A percentile compares a stretch with the other conserved stretches of the same genome.
Evolutionary conservation across 1,140 invertebrate species (phyloP).

Genomic region (Propsilocerus akamusi): DNA sequence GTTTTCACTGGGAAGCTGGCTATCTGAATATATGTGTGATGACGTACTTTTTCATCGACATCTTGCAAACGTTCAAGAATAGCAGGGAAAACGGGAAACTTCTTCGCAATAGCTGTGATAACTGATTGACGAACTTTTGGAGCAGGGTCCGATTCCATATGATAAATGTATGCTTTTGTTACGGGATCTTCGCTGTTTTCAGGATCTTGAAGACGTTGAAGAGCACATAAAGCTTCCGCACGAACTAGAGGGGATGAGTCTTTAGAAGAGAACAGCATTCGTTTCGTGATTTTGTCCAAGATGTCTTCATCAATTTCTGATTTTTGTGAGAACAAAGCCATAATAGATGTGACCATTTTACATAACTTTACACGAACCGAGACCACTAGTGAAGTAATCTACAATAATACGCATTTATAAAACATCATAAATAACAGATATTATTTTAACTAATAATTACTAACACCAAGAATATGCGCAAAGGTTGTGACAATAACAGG

Average conservation of each 20-base stretch:
- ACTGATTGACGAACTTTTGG: constrained; percentile 48
- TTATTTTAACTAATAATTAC: background rate
- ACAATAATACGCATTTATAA: too few species aligned
- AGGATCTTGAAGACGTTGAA: constrained; percentile 64
- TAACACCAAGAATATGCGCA: background rate
- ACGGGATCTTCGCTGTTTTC: constrained; percentile 53
- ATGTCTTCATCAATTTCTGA: background rate
- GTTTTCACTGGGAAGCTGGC: constrained; percentile 43
- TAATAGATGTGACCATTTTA: background rate
- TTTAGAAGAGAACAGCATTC: constrained; percentile 14
- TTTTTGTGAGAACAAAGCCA: background rate
- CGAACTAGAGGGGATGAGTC: constrained; percentile 55
- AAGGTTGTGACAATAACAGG: background rate
- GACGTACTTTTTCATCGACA: constrained; percentile 51
- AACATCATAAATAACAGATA: too few species aligned
- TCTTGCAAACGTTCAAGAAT: constrained; percentile 53
- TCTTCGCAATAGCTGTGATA: constrained; percentile 43
- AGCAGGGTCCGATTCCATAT: constrained; percentile 56
- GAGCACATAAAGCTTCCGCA: constrained; percentile 56
- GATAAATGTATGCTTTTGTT: constrained; percentile 57
- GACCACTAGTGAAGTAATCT: background rate
- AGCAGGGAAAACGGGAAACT: constrained; percentile 38
- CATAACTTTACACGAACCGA: background rate
- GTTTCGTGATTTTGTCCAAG: background rate
- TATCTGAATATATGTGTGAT: constrained; percentile 50